These are phyloP conservation scores for Euphydryas editha DNA, from an alignment of 2,888 invertebrate genomes.

Conservation along the genomic window DNA sequence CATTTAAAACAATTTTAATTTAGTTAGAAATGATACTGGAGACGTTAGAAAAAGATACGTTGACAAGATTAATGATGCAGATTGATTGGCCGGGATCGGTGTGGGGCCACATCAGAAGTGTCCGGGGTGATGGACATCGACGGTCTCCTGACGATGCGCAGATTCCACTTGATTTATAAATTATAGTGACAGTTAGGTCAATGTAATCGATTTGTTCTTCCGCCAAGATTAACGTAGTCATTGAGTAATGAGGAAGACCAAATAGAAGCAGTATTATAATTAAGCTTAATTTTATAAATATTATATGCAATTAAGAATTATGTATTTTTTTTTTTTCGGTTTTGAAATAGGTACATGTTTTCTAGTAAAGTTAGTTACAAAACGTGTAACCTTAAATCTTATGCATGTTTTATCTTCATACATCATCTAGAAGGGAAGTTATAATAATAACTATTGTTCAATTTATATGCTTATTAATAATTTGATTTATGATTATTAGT, in stretches of 20 bases:
- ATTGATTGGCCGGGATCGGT: conserved; percentile 57
- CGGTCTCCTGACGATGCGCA: conserved; percentile 66
- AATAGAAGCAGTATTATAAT: background rate
- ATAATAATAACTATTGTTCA: background rate
- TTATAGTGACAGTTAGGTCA: conserved; percentile 5
- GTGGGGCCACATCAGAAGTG: conserved; percentile 67
- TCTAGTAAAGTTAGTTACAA: too few species aligned
- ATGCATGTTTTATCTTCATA: too few species aligned
- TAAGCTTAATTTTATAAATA: background rate
- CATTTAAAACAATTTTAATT: conserved; percentile 40
- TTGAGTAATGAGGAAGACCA: conserved; percentile 2
- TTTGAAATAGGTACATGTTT: too few species aligned
- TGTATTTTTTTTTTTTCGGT: background rate
- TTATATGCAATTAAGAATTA: background rate
- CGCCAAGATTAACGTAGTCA: conserved; percentile 9
- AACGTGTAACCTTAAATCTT: too few species aligned
- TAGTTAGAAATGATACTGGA: conserved; percentile 56
- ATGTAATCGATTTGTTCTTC: conserved; percentile 10
- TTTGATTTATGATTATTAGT: background rate
- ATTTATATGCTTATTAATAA: background rate
- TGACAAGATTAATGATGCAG: conserved; percentile 71
- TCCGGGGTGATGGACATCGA: conserved; percentile 60
- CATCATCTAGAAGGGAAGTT: too few species aligned
- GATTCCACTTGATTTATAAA: conserved; percentile 43
- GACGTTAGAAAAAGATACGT: conserved; percentile 57